Evolutionary conservation across 2,113 vertebrate species (phyloP).

Genomic region (Eolophus roseicapilla): DNA sequence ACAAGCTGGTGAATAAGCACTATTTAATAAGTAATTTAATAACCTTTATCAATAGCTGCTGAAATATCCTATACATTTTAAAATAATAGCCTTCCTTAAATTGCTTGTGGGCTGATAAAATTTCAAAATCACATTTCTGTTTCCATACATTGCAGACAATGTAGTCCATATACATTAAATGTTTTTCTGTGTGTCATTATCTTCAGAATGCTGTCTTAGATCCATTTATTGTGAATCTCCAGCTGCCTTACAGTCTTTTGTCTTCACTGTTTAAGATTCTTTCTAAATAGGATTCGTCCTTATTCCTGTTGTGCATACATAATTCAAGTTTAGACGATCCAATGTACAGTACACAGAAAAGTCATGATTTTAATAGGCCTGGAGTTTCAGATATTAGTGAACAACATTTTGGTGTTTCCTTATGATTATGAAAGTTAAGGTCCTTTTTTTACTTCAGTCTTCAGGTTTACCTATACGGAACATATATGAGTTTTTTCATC

Average conservation of each 20-base stretch:
- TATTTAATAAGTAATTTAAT: not conserved
- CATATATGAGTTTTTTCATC: not conserved
- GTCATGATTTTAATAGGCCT: not conserved
- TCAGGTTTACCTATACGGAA: not conserved
- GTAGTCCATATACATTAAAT: not conserved
- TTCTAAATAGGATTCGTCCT: not conserved
- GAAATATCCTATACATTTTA: not conserved
- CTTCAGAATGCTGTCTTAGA: not conserved
- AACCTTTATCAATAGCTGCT: not conserved
- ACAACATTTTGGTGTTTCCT: not conserved
- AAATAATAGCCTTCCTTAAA: not conserved
- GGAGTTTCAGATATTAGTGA: not conserved
- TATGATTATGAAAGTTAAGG: not conserved
- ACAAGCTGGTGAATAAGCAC: not conserved
- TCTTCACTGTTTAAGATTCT: not conserved
- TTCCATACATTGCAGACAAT: not conserved
- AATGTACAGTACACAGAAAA: not conserved
- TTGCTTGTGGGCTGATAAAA: not conserved
- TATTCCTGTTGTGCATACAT: not conserved
- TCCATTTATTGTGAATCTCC: not conserved
- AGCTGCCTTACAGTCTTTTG: not conserved
- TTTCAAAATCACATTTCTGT: not conserved
- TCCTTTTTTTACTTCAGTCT: not conserved
- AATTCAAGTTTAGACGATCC: not conserved
- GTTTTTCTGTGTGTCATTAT: not conserved